A percentile compares a stretch with the other conserved stretches of the same genome.
Evolutionary conservation across 2,113 vertebrate species (phyloP).

Genomic region (human (Homo sapiens)): DNA sequence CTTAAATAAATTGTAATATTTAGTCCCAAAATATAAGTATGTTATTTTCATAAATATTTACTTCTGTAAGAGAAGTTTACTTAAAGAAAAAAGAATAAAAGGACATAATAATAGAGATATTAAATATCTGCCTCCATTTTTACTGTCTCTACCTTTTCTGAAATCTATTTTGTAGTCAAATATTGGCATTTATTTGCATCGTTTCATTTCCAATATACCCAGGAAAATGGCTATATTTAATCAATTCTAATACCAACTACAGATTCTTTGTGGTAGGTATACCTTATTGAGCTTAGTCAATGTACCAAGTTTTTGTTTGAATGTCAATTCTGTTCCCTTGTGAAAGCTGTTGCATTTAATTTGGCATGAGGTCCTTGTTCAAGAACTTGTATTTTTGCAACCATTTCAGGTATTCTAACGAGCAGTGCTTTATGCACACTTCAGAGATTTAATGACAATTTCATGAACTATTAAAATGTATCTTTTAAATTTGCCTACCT

Average conservation of each 20-base stretch:
- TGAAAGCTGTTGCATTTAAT: conserved; percentile 20
- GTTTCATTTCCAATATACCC: not conserved
- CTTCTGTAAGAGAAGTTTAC: not conserved
- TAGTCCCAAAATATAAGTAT: not conserved
- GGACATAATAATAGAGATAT: not conserved
- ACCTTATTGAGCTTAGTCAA: not conserved
- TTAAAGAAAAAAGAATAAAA: not conserved
- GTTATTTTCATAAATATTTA: not conserved
- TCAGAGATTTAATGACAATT: conserved; percentile 32
- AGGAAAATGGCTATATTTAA: conserved; percentile 19
- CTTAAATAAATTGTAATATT: conserved; percentile 36
- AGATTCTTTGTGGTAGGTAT: not conserved
- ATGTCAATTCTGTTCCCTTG: not conserved
- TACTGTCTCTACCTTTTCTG: not conserved
- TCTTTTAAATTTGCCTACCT: not conserved
- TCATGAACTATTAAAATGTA: conserved; percentile 35
- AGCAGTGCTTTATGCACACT: not conserved
- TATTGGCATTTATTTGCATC: not conserved
- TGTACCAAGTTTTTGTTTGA: conserved; percentile 1
- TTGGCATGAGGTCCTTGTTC: not conserved
- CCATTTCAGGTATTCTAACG: conserved; percentile 22
- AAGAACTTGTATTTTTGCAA: conserved; percentile 21
- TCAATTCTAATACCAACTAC: conserved; percentile 25
- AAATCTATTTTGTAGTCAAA: conserved; percentile 50
- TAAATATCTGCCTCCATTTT: not conserved